Conservation (phyloP, 2,888 invertebrate species). For the Caenorhabditis macrosperma region DNA sequence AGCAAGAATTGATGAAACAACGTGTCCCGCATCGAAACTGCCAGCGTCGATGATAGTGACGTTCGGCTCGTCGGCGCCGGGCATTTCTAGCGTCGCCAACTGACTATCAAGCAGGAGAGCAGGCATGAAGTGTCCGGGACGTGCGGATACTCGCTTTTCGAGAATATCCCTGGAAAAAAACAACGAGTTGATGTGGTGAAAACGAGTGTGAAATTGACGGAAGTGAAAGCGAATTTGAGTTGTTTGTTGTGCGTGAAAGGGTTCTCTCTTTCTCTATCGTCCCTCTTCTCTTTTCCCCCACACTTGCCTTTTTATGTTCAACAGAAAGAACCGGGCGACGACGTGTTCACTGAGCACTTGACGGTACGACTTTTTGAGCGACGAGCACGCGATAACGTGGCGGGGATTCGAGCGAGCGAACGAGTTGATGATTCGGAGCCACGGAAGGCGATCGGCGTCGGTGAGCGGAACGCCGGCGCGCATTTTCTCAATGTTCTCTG, state of each 20-base stretch:
- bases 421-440: conserved; percentile 37
- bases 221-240: conserved; percentile 33
- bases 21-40: neutral
- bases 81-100: conserved; percentile 46
- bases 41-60: conserved; percentile 27
- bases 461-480: conserved; percentile 30
- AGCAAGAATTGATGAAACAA: conserved; percentile 7
- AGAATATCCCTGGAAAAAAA: conserved; percentile 54
- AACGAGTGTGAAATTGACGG: conserved; percentile 43
- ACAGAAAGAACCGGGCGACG: conserved; percentile 25
- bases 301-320: conserved; percentile 42
- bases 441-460: conserved; percentile 48
- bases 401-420: conserved; percentile 21
- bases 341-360: conserved; percentile 19
- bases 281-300: neutral
- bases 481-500: conserved; percentile 45
- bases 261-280: conserved; percentile 13
- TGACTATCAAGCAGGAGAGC: conserved; percentile 41
- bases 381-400: conserved; percentile 46
- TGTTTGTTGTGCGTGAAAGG: conserved; percentile 38
- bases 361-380: conserved; percentile 52
- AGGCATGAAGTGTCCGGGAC: conserved; percentile 55
- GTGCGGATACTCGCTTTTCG: conserved; percentile 22
- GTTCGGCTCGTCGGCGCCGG: conserved; percentile 19
- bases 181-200: conserved; percentile 10